phyloP scores from a whole-genome alignment of 2,113 vertebrate genomes.

The Atractosteus spatula region DNA sequence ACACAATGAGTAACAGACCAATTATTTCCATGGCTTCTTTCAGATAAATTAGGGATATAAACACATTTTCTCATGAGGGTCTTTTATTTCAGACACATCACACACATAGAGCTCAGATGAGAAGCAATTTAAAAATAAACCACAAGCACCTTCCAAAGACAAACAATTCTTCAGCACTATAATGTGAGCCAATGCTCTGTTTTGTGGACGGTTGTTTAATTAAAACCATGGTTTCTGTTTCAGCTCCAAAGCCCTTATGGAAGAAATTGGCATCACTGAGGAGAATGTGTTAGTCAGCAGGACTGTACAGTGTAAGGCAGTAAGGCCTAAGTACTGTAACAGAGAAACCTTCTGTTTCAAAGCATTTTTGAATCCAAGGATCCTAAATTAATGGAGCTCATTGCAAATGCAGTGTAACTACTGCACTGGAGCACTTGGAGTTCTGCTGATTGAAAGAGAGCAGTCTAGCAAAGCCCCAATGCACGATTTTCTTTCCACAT shows the following conservation, averaged over 20 bases:
- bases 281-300: too few relatives aligned
- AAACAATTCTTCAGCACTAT: background rate
- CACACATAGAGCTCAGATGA: background rate
- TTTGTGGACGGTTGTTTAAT: too few relatives aligned
- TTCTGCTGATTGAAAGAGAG: background rate
- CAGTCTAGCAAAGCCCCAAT: background rate
- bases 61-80: too few relatives aligned
- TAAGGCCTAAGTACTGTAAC: too few relatives aligned
- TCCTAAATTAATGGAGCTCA: too few relatives aligned
- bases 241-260: too few relatives aligned
- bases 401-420: too few relatives aligned
- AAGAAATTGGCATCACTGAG: too few relatives aligned
- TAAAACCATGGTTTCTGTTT: background rate
- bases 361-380: too few relatives aligned
- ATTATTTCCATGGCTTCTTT: constrained; percentile 1
- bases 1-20: constrained; percentile 3
- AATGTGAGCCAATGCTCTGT: too few relatives aligned
- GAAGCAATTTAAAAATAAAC: background rate
- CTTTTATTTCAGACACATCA: background rate
- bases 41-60: background rate
- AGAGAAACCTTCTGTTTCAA: too few relatives aligned
- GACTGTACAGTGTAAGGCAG: too few relatives aligned
- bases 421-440: background rate
- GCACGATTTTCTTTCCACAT: background rate
- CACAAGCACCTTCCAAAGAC: background rate